Conservation (phyloP, 1,140 invertebrate species). For the Sinella curviseta region DNA sequence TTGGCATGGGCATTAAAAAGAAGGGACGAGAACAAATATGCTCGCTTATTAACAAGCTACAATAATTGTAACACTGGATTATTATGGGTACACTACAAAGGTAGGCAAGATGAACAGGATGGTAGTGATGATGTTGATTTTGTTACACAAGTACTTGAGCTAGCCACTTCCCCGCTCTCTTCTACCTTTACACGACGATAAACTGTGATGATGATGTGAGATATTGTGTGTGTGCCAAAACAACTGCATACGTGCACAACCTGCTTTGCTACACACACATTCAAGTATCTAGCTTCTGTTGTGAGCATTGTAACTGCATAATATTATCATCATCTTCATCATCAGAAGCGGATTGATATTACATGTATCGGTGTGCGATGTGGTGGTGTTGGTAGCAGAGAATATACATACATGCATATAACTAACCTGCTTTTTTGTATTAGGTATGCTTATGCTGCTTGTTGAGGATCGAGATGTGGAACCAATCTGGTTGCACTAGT, state of each 20-base stretch:
- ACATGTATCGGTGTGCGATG: background rate
- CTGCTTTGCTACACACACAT: background rate
- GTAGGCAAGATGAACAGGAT: too few relatives aligned
- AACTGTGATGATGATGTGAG: background rate
- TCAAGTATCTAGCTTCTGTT: background rate
- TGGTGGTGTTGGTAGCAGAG: background rate
- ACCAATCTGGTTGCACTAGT: conserved; percentile 26
- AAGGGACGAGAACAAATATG: too few relatives aligned
- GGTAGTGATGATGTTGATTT: too few relatives aligned
- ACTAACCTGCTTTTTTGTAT: background rate
- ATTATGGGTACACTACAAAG: too few relatives aligned
- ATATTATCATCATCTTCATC: too few relatives aligned
- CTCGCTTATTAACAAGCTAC: too few relatives aligned
- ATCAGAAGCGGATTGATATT: background rate
- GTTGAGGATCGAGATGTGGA: conserved; percentile 20
- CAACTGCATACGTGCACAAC: background rate
- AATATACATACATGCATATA: background rate
- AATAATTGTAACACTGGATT: too few relatives aligned
- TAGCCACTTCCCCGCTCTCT: background rate
- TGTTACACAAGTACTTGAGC: background rate
- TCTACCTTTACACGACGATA: background rate
- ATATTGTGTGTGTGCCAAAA: background rate
- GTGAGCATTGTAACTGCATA: too few relatives aligned
- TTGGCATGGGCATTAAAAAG: too few relatives aligned
- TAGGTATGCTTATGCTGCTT: background rate